phyloP scores from a whole-genome alignment of 2,113 vertebrate genomes.

The Lophura nycthemera region DNA sequence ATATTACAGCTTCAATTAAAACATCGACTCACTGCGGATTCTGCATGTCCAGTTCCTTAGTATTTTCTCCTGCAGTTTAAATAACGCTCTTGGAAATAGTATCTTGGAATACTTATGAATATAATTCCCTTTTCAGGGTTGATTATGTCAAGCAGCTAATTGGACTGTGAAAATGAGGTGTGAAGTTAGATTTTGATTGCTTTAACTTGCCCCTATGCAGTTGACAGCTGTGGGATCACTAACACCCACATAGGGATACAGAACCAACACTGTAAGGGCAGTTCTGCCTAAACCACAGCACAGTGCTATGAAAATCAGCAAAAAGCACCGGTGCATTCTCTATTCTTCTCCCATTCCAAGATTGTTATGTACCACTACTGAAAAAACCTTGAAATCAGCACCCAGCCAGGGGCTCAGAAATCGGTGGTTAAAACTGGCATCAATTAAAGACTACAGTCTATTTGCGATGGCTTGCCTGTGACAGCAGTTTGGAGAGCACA shows the following conservation, averaged over 20 bases:
- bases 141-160: not conserved
- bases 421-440: not conserved
- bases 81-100: not conserved
- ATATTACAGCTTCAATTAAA: not conserved
- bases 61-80: not conserved
- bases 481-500: not conserved
- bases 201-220: fast-evolving
- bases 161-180: not conserved
- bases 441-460: not conserved
- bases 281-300: not conserved
- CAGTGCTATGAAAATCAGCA: not conserved
- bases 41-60: not conserved
- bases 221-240: not conserved
- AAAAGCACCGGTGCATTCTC: not conserved
- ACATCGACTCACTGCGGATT: not conserved
- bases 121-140: not conserved
- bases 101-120: not conserved
- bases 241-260: fast-evolving
- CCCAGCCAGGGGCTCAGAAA: not conserved
- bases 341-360: not conserved
- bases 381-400: not conserved
- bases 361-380: not conserved
- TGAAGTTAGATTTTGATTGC: not conserved
- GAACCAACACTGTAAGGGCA: not conserved
- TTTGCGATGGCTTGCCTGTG: not conserved